Evolutionary conservation across 2,888 invertebrate genomes (phyloP).

Genomic region (Bembecia ichneumoniformis): DNA sequence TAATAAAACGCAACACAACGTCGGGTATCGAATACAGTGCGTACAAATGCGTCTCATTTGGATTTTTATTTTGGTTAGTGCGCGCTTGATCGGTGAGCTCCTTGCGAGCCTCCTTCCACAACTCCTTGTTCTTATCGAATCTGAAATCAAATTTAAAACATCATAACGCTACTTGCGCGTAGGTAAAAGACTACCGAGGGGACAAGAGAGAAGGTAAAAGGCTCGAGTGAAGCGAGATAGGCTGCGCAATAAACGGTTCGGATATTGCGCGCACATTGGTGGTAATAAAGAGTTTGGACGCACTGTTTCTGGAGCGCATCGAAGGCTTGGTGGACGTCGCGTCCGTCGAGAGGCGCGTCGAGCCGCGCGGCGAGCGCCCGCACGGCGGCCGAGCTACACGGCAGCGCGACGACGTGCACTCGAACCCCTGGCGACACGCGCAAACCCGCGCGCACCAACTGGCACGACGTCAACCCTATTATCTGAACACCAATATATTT

Average conservation of each 20-base stretch:
- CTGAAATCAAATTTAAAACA: background rate
- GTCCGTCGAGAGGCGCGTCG: conserved; percentile 28
- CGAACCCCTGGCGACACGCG: conserved; percentile 19
- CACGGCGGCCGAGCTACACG: conserved; percentile 42
- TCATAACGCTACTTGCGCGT: too few relatives aligned
- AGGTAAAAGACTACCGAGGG: too few relatives aligned
- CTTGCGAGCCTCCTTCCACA: conserved; percentile 42
- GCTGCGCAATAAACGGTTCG: too few relatives aligned
- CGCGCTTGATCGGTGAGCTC: conserved; percentile 25
- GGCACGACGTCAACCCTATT: too few relatives aligned
- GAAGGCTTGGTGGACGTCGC: conserved; percentile 20
- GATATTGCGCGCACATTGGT: too few relatives aligned
- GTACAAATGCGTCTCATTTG: conserved; percentile 46
- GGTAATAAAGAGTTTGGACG: background rate
- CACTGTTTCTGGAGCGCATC: background rate
- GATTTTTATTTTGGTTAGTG: conserved; percentile 26
- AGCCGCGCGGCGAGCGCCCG: conserved; percentile 31
- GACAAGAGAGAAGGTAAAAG: too few relatives aligned
- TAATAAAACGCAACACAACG: conserved; percentile 35
- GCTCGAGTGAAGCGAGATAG: too few relatives aligned
- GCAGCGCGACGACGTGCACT: conserved; percentile 40
- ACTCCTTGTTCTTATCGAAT: conserved; percentile 2
- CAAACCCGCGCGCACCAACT: too few relatives aligned
- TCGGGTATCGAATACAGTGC: conserved; percentile 57
- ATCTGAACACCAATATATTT: too few relatives aligned